Evolutionary conservation across 2,888 invertebrate genomes (phyloP).

Genomic region (Clitarchus hookeri): DNA sequence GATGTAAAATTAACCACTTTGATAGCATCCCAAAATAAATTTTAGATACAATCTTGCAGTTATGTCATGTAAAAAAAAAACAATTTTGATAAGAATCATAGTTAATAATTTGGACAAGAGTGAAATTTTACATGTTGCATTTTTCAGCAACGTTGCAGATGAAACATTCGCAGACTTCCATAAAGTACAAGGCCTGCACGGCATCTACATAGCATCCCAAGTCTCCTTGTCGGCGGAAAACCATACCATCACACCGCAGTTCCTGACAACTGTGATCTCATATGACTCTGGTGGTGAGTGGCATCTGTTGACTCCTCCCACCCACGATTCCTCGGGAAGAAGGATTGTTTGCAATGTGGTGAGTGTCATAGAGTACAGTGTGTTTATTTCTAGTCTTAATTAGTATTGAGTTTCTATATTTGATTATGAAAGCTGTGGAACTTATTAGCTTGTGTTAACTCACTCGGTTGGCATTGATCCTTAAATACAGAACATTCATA

Average conservation of each 20-base stretch:
- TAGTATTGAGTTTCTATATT: no score
- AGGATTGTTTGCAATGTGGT: conserved; percentile 66
- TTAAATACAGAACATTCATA: no score
- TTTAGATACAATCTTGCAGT: no score
- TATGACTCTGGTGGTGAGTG: conserved; percentile 88
- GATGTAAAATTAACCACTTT: no score
- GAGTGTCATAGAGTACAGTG: conserved; percentile 38
- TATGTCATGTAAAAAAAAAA: no score
- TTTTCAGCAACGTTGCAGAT: conserved; percentile 72
- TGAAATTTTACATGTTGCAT: background rate
- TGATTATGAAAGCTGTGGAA: no score
- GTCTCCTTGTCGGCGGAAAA: conserved; percentile 56
- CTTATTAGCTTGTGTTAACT: no score
- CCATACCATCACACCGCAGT: conserved; percentile 63
- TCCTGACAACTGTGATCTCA: conserved; percentile 78
- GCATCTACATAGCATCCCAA: conserved; percentile 88
- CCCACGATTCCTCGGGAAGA: conserved; percentile 68
- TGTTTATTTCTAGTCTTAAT: background rate
- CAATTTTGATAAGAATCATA: no score
- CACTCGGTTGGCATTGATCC: no score
- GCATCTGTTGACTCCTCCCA: conserved; percentile 75
- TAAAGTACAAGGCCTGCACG: conserved; percentile 82
- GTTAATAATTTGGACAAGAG: background rate
- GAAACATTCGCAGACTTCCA: conserved; percentile 87
- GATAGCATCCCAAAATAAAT: no score